Conservation (phyloP, 1,140 invertebrate genomes). For the Zaprionus ornatus region DNA sequence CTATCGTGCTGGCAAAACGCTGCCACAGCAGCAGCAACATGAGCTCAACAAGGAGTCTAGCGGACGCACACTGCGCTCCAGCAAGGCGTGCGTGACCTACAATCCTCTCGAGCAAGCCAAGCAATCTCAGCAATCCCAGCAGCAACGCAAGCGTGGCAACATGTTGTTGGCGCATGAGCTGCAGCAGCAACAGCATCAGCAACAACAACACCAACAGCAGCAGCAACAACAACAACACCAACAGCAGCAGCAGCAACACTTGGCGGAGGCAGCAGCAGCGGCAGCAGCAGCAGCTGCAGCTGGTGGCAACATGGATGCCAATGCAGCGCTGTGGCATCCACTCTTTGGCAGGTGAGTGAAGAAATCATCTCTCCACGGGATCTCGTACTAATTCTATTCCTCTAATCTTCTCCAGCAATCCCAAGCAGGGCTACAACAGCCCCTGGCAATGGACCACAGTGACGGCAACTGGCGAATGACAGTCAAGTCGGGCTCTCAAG, state of each 20-base stretch:
- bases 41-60: constrained; percentile 47
- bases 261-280: constrained; percentile 52
- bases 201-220: constrained; percentile 42
- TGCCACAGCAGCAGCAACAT: too few relatives aligned
- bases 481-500: constrained; percentile 83
- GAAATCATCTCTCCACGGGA: too few relatives aligned
- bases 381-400: too few relatives aligned
- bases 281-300: constrained; percentile 43
- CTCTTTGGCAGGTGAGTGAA: constrained; percentile 86
- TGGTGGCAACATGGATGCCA: constrained; percentile 81
- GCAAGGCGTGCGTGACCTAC: constrained; percentile 65
- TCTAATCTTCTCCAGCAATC: constrained; percentile 67
- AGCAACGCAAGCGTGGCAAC: constrained; percentile 57
- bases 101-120: constrained; percentile 67
- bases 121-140: constrained; percentile 31
- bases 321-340: constrained; percentile 88
- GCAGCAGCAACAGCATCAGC: constrained; percentile 62
- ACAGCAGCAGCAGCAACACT: constrained; percentile 48
- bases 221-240: constrained; percentile 35
- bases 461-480: constrained; percentile 86
- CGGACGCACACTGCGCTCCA: constrained; percentile 67
- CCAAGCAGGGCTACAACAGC: constrained; percentile 84
- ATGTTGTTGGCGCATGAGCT: constrained; percentile 52
- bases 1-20: not conserved
- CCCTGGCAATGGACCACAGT: constrained; percentile 86